Base-by-base conservation (phyloP, 2,113 vertebrate species). In the Gymnocephalus cernua region DNA sequence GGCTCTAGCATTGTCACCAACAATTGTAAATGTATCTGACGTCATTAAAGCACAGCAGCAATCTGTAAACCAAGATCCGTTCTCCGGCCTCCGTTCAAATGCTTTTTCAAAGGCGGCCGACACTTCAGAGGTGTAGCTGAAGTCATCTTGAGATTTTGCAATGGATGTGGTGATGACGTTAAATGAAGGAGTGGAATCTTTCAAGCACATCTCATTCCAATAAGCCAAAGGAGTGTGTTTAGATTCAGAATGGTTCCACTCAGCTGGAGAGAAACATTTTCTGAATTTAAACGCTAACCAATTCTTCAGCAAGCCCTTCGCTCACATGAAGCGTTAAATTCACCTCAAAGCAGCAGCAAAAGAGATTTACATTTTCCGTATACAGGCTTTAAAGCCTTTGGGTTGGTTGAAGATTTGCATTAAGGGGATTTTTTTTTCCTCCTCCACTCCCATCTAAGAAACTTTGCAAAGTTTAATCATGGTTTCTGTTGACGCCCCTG, bases 271-370 rank as follows among this genome's bases (percentile, higher is more conserved):
- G 89, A 91, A 93, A 90, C 89, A 91, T 93, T 93, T 93, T 93
- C 83, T 90, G 91, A 93, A 91, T 94, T 93, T 93, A 93, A 94
- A 94, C 86, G 77, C 87, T 77, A 80, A 80, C 67, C 82, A 78
- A 89, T 92, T 92, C 88, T 89, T 91, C 86, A 88, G 68, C 85
- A 66, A 90, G 69, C 86, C 86, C 70, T 59, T 71, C 67, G 75
- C 87, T 91, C 85, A 90, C 86, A 82, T 86, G 82, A 92, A 94
- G 89, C 92, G 73, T 93, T 93, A 93, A 93, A 94, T 94, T 93
- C 83, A 90, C 88, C 92, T 88, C 85, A 91, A 89, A 89, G 90
- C 80, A 89, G 86, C 83, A 79, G 87, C 79, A 87, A 93, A 85
- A 81, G 85, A 88, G 88, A 93, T 94, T 88, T 92, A 89, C 91